Evolutionary conservation across 2,797 vertebrate species (phyloP), one percentile per base, ranked within the genome.

Genomic region (Syndactyla subalaris): DNA sequence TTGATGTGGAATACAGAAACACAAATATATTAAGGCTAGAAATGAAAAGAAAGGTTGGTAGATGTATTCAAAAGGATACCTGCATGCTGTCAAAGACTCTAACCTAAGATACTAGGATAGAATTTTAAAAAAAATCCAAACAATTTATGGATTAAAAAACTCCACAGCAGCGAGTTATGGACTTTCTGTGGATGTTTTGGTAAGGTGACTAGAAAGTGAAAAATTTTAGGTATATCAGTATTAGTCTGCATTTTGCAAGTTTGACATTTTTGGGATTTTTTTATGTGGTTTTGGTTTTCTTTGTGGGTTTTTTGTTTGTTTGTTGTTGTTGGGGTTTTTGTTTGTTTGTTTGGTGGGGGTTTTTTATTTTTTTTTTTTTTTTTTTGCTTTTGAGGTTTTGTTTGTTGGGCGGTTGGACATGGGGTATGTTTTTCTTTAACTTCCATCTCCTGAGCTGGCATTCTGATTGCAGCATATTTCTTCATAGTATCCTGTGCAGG

Each of bases 111-210:
- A 39, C 3, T 34, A 38, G 19, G 21, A 39, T n/a, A 19, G 63
- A n/a, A 49, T 57, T 58, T 2, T 45, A 27, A 3, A 26, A 38
- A 29, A 13, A 14, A 0, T 0, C 1, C 8, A 9, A 12, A 10
- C 10, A 46, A 34, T 14, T 14, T 18, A 30, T 32, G 6, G 30
- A 58, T 61, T 20, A 34, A 59, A 74, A 62, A 27, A 34, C 0
- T 0, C 1, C 4, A 24, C 4, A 71, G 13, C 2, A 24, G 9
- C 19, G 43, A 75, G 6, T 10, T 49, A 68, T 14, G 27, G 38
- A 30, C 68, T 89, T 88, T 85, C 54, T 71, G 24, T 43, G 19
- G 6, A 32, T 27, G 3, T 61, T 63, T 81, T 16, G 36, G 5
- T 57, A 27, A 49, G 11, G 14, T 23, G 12, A 71, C 8, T 46